Evolutionary conservation across 2,797 vertebrate genomes (phyloP), one percentile per base, ranked within the genome.

Genomic region (Acrossocheilus fasciatus): DNA sequence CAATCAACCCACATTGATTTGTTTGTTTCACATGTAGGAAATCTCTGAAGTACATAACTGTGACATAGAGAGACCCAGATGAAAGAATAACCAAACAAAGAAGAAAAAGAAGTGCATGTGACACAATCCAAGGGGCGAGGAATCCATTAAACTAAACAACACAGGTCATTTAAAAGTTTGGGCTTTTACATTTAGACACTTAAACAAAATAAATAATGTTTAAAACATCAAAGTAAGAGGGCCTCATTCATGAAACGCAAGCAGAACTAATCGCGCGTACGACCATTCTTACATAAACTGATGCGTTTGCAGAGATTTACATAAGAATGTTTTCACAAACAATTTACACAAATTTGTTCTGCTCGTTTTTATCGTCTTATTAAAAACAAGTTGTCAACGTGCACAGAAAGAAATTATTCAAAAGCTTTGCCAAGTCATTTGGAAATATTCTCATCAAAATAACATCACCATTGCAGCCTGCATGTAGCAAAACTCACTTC

Each of bases 71-170:
- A 86, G 26, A 74, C 68, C 54, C 68, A 74, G 78, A 81, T 85
- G 77, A 86, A 84, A 89, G 62, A 81, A 64, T 83, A 86, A 82
- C 3, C 78, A 88, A 88, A 73, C 47, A 68, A 72, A 79, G 62
- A n/a, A 54, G 59, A 73, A 66, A 50, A 66, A 70, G 57, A 84
- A 70, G 30, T 36, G 81, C 62, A 26, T 79, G 83, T 70, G 73
- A 73, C 43, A 85, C 43, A 70, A 77, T 66, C 73, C 18, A 50
- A 69, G 68, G 59, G 47, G 43, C 14, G 41, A 85, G 7, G 81
- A 87, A 86, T 95, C 89, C 91, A 94, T 93, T 95, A 93, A 94
- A 94, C 93, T 92, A 94, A 94, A 95, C 94, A 91, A 76, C 6
- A 76, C 30, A 2, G 59, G 76, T 39, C 41, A 81, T 66, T 64